Conservation (phyloP, 1,140 invertebrate genomes). For the Trialeurodes vaporariorum region DNA sequence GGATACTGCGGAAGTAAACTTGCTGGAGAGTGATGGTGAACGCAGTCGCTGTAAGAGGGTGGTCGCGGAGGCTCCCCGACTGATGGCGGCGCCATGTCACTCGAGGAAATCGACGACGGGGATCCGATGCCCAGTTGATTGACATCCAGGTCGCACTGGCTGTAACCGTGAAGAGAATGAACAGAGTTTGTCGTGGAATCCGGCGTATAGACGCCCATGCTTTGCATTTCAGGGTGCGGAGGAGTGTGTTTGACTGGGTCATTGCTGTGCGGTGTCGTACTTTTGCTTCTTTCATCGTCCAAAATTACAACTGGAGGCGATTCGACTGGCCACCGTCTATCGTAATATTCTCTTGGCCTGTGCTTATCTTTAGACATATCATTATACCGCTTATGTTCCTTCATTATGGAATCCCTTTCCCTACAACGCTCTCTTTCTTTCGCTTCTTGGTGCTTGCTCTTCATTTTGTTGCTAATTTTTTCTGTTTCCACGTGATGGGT, state of each 20-base stretch:
- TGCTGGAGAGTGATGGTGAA: constrained; percentile 3
- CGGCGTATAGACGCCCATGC: constrained; percentile 69
- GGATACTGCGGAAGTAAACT: constrained; percentile 11
- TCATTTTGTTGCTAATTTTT: background rate
- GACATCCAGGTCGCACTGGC: constrained; percentile 68
- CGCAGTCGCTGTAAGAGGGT: background rate
- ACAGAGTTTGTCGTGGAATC: constrained; percentile 76
- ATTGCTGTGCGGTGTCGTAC: background rate
- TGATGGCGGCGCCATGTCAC: constrained; percentile 42
- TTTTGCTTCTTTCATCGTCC: background rate
- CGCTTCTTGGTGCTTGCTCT: background rate
- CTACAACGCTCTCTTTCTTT: background rate
- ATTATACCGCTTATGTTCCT: background rate
- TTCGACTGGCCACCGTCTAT: background rate
- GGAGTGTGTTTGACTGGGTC: constrained; percentile 24
- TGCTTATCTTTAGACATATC: background rate
- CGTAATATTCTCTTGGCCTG: background rate
- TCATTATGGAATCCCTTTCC: background rate
- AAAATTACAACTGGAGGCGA: background rate
- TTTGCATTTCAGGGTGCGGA: constrained; percentile 50
- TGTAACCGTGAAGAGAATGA: constrained; percentile 61
- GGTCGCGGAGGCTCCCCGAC: background rate
- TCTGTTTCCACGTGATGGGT: background rate
- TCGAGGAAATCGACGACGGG: constrained; percentile 69
- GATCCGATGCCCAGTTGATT: constrained; percentile 72